These are phyloP conservation scores for Crossaster papposus DNA, from an alignment of 53 echinoderm and acorn worm species.

Conservation along the genomic window DNA sequence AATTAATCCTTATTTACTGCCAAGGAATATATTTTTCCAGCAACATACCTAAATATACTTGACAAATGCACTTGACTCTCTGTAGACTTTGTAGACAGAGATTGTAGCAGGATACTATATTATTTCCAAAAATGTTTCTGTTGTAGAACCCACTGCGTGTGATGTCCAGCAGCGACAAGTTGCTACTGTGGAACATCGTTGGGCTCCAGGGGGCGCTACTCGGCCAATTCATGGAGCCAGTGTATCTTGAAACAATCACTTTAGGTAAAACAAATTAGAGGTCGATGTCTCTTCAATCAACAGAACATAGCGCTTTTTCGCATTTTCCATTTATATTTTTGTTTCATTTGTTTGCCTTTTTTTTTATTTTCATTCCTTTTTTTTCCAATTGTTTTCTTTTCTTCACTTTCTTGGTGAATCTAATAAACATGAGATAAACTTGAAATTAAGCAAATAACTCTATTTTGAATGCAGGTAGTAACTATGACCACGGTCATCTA, in stretches of 20 bases:
- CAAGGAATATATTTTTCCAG: background rate
- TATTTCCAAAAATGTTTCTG: background rate
- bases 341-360: no score
- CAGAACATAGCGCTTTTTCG: no score
- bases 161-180: slow-evolving; percentile 86
- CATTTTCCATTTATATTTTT: no score
- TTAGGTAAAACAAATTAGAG: slow-evolving; percentile 67
- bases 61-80: no score
- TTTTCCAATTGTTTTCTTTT: no score
- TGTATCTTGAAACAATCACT: slow-evolving; percentile 79
- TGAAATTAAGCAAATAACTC: background rate
- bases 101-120: background rate
- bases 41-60: no score
- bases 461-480: slow-evolving; percentile 64
- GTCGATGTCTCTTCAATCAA: background rate
- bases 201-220: slow-evolving; percentile 89
- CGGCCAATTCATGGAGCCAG: slow-evolving; percentile 80
- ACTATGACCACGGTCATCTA: slow-evolving; percentile 89
- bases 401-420: no score
- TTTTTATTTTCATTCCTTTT: no score
- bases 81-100: no score
- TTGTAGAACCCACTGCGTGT: slow-evolving; percentile 69
- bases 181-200: slow-evolving; percentile 83
- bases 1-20: background rate
- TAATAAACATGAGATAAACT: background rate